phyloP scores from a whole-genome alignment of 2,888 invertebrate species.

The Noctua janthe region DNA sequence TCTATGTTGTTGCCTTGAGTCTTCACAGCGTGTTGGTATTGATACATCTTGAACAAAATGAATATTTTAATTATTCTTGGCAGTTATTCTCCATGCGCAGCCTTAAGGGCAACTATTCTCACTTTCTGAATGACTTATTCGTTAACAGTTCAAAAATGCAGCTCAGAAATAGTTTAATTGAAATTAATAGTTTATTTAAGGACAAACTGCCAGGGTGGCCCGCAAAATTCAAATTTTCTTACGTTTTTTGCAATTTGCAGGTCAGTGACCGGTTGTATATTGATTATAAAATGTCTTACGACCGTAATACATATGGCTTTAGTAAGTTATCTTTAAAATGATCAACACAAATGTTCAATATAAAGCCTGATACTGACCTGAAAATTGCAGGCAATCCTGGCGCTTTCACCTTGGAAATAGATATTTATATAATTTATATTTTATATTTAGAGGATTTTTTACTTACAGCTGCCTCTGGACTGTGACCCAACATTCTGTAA shows the following conservation, averaged over 20 bases:
- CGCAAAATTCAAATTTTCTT: too few species aligned
- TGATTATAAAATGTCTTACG: too few species aligned
- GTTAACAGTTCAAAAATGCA: not conserved
- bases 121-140: not conserved
- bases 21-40: conserved; percentile 83
- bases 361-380: too few species aligned
- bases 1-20: conserved; percentile 82
- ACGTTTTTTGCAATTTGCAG: too few species aligned
- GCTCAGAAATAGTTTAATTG: not conserved
- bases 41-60: conserved; percentile 71
- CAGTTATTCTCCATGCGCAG: too few species aligned
- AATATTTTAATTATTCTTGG: not conserved
- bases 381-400: too few species aligned
- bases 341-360: too few species aligned
- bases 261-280: too few species aligned
- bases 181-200: not conserved
- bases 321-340: too few species aligned
- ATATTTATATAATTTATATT: not conserved
- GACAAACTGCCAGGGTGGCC: too few species aligned
- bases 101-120: too few species aligned
- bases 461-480: conserved; percentile 92
- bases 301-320: too few species aligned
- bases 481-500: conserved; percentile 92
- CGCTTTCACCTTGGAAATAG: not conserved
- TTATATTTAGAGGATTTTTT: conserved; percentile 2